phyloP scores from a whole-genome alignment of 1,140 invertebrate genomes.

The Bradynema listronoti region DNA sequence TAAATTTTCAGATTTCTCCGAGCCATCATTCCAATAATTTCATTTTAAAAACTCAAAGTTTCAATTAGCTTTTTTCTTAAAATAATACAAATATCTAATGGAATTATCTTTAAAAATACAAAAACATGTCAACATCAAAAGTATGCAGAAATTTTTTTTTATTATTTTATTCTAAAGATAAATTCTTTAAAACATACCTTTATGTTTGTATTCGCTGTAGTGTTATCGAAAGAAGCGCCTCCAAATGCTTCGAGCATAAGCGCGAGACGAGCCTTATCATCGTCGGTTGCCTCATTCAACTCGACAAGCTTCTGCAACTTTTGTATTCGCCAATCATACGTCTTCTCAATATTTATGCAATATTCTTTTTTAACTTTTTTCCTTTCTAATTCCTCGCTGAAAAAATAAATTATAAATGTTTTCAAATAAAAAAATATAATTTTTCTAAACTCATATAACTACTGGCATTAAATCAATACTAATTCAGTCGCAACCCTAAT shows the following conservation, averaged over 20 bases:
- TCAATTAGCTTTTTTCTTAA: too few species aligned
- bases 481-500: not conserved
- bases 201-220: not conserved
- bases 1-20: too few species aligned
- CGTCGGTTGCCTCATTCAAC: conserved; percentile 6
- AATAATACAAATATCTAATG: too few species aligned
- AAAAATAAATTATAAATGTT: not conserved
- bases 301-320: conserved; percentile 12
- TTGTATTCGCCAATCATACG: conserved; percentile 16
- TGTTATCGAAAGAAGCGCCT: not conserved
- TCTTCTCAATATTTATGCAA: not conserved
- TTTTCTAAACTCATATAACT: not conserved
- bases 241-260: conserved; percentile 18
- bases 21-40: too few species aligned
- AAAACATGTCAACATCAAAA: too few species aligned
- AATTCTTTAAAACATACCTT: too few species aligned
- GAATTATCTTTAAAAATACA: too few species aligned
- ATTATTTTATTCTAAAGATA: too few species aligned
- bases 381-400: conserved; percentile 4
- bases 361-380: conserved; percentile 18
- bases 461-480: not conserved
- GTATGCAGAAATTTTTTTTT: too few species aligned
- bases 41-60: too few species aligned
- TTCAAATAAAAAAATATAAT: not conserved
- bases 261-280: conserved; percentile 12